Percentiles rank a stretch among this genome's conserved stretches.
These are phyloP conservation scores for Drosophila pseudotakahashii DNA, from an alignment of 2,888 invertebrate genomes.

Conservation along the genomic window DNA sequence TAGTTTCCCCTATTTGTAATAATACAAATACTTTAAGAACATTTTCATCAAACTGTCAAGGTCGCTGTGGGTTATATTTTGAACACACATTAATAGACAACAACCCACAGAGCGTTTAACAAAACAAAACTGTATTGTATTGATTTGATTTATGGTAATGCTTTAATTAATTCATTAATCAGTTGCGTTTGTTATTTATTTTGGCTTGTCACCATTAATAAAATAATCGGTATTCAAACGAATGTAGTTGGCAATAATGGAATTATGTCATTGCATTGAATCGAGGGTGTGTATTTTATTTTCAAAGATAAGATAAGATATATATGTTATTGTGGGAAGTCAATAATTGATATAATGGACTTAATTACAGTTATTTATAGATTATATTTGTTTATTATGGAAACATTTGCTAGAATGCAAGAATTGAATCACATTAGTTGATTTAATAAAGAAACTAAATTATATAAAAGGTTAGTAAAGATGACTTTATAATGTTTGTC, in stretches of 20 bases:
- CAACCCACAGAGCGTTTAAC: neutral
- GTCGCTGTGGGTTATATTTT: neutral
- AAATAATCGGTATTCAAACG: constrained; percentile 8
- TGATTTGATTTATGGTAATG: constrained; percentile 28
- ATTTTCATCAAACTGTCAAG: neutral
- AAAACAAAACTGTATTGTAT: constrained; percentile 1
- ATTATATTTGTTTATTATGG: neutral
- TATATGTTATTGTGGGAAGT: constrained; percentile 3
- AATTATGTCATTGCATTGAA: neutral
- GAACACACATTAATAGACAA: neutral
- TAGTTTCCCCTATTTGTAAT: neutral
- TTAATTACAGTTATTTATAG: constrained; percentile 10
- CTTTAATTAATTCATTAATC: constrained; percentile 25
- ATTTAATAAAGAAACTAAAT: too few species aligned
- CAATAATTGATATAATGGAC: constrained; percentile 7
- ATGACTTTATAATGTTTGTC: too few species aligned
- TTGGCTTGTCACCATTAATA: constrained; percentile 21
- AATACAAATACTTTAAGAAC: neutral
- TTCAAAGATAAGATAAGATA: constrained; percentile 17
- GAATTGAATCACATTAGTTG: too few species aligned
- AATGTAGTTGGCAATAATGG: constrained; percentile 1
- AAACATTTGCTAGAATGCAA: neutral
- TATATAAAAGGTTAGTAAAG: too few species aligned
- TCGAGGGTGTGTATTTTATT: neutral
- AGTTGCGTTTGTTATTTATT: constrained; percentile 25